Conservation (phyloP, 2,113 vertebrate genomes). For the Oriolus oriolus region DNA sequence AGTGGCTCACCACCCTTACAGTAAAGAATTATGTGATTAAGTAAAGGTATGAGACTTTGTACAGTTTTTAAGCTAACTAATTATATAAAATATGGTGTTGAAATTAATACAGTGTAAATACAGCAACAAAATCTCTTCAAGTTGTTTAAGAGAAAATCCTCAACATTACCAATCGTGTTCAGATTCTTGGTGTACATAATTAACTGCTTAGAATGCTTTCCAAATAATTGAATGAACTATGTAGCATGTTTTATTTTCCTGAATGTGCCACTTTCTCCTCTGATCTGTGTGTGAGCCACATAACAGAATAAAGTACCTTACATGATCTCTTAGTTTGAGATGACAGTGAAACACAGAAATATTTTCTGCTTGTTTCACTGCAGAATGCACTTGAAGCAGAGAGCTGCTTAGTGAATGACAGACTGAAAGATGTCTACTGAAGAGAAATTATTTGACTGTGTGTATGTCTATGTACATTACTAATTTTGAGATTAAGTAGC, state of each 20-base stretch:
- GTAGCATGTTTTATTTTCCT: neutral
- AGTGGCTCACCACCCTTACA: neutral
- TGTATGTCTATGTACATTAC: neutral
- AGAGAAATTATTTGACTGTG: neutral
- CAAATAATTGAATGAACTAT: neutral
- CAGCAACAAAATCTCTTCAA: neutral
- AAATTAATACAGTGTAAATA: neutral
- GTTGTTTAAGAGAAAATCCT: neutral
- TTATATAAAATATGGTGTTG: neutral
- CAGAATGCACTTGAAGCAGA: neutral
- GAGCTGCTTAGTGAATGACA: neutral
- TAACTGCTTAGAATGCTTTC: neutral
- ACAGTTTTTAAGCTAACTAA: neutral
- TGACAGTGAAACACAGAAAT: neutral
- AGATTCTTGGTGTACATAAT: neutral
- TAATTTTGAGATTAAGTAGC: neutral
- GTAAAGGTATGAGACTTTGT: neutral
- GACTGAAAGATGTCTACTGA: neutral
- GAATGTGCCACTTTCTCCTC: neutral
- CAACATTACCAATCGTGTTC: neutral
- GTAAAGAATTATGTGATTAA: neutral
- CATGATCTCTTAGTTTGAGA: neutral
- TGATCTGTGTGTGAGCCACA: neutral
- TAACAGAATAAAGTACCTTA: neutral
- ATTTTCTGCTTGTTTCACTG: neutral